Conservation (phyloP, 2,113 vertebrate species). For the Probosciger aterrimus region DNA sequence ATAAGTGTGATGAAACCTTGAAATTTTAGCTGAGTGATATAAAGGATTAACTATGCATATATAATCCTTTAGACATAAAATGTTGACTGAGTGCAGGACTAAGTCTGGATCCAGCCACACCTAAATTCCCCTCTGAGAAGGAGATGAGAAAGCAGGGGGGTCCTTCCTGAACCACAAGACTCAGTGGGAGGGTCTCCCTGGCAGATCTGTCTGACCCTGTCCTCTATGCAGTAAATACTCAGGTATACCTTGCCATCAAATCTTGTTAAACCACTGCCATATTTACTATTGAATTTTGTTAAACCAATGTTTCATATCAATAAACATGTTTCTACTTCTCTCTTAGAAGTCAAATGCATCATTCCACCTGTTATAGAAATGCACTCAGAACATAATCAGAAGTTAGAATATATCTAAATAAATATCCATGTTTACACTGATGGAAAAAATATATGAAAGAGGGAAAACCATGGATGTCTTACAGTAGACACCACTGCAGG, state of each 20-base stretch:
- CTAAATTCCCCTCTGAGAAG: neutral
- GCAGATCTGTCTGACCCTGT: neutral
- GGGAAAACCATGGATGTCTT: neutral
- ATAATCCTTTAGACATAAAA: neutral
- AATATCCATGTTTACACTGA: neutral
- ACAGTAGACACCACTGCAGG: neutral
- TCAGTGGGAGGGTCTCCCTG: rapidly evolving
- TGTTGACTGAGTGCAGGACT: too few relatives aligned
- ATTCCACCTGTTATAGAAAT: neutral
- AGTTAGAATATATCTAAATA: neutral
- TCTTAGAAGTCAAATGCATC: neutral
- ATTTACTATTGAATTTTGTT: neutral
- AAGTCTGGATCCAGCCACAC: neutral
- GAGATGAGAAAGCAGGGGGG: neutral
- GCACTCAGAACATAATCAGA: neutral
- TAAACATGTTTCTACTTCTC: neutral
- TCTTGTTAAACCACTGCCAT: neutral
- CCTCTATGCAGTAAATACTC: too few relatives aligned
- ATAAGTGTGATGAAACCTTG: neutral
- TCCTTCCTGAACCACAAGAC: neutral
- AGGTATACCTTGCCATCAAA: neutral
- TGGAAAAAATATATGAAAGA: neutral
- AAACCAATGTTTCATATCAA: neutral
- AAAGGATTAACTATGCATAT: neutral
- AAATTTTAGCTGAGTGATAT: neutral